phyloP scores from a whole-genome alignment of 2,113 vertebrate genomes.

The Zosterops hypoxanthus region DNA sequence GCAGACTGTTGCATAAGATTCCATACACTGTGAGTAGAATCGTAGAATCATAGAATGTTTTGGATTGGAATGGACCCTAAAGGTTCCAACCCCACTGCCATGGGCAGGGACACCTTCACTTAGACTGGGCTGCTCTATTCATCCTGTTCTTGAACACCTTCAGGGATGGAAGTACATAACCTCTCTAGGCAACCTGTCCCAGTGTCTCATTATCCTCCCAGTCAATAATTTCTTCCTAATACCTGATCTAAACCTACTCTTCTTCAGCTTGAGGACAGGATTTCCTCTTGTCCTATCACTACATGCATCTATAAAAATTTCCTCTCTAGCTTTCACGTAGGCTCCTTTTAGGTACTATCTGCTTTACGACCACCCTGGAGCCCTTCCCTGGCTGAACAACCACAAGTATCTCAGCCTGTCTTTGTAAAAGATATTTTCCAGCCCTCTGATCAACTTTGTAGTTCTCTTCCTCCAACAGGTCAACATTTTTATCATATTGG shows the following conservation, averaged over 20 bases:
- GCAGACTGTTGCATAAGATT: neutral
- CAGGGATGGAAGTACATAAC: neutral
- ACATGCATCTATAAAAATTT: neutral
- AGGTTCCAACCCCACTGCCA: neutral
- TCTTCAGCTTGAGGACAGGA: neutral
- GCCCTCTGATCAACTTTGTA: neutral
- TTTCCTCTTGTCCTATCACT: neutral
- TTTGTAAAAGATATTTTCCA: neutral
- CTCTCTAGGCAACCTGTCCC: neutral
- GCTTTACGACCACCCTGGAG: neutral
- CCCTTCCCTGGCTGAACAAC: neutral
- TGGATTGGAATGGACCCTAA: neutral
- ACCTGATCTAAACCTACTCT: neutral
- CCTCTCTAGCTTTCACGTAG: fast-evolving
- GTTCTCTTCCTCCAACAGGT: neutral
- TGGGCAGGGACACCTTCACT: too few relatives aligned
- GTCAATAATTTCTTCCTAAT: neutral
- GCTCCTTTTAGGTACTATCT: neutral
- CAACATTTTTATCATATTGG: neutral
- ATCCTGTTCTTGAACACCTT: neutral
- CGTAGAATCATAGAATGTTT: neutral
- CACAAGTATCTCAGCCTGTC: neutral
- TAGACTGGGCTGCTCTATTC: neutral
- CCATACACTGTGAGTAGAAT: neutral
- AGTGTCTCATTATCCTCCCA: neutral